Evolutionary conservation across 2,888 invertebrate species (phyloP).

Genomic region (Bursaphelenchus okinawaensis): DNA sequence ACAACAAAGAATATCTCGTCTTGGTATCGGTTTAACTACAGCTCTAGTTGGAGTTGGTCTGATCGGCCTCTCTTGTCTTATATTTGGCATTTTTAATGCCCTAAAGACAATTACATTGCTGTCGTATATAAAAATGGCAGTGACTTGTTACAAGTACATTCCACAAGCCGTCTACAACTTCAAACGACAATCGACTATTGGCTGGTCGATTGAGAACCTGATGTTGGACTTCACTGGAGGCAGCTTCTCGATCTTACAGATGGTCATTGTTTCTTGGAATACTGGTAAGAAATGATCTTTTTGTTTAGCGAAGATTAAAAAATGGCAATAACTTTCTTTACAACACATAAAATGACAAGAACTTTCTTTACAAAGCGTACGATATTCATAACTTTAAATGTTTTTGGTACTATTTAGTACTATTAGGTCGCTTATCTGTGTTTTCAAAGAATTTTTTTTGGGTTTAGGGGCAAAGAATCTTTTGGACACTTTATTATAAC

Average conservation of each 20-base stretch:
- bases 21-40: slow-evolving; percentile 34
- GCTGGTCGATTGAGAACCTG: slow-evolving; percentile 98
- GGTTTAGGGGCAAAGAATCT: too few relatives aligned
- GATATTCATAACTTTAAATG: too few relatives aligned
- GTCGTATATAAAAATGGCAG: slow-evolving; percentile 87
- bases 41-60: slow-evolving; percentile 54
- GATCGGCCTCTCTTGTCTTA: slow-evolving; percentile 26
- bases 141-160: slow-evolving; percentile 93
- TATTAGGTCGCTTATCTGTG: too few relatives aligned
- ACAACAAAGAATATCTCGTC: slow-evolving; percentile 74
- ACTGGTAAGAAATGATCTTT: slow-evolving; percentile 17
- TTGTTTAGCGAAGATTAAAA: background rate
- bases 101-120: slow-evolving; percentile 86
- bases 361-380: too few relatives aligned
- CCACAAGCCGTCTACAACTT: slow-evolving; percentile 98
- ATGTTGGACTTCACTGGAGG: slow-evolving; percentile 94
- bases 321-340: too few relatives aligned
- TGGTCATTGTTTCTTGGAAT: slow-evolving; percentile 66
- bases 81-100: slow-evolving; percentile 69
- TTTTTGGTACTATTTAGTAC: too few relatives aligned
- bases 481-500: background rate
- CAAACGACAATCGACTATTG: slow-evolving; percentile 85
- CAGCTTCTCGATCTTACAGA: slow-evolving; percentile 82
- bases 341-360: too few relatives aligned
- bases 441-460: too few relatives aligned